These are phyloP conservation scores for Petrocephalus sullivani DNA, from an alignment of 2,797 vertebrate genomes.

Conservation along the genomic window DNA sequence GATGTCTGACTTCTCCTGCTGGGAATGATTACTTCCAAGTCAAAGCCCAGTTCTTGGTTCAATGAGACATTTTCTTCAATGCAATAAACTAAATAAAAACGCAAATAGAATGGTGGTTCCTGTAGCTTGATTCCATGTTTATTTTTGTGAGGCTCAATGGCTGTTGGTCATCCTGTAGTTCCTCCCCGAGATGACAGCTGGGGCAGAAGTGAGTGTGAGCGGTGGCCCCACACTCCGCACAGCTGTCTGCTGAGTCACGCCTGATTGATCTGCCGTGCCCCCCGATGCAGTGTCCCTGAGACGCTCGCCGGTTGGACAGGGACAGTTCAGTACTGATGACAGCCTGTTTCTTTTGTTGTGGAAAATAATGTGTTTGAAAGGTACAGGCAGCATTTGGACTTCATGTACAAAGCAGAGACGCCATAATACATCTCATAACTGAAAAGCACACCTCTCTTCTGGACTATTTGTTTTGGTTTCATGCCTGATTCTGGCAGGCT, in stretches of 20 bases:
- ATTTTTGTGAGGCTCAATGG: neutral
- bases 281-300: neutral
- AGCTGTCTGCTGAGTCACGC: constrained; percentile 7
- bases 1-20: neutral
- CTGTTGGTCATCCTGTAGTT: neutral
- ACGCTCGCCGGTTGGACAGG: neutral
- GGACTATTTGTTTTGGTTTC: neutral
- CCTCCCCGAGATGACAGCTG: neutral
- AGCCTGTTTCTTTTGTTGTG: neutral
- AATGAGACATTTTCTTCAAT: neutral
- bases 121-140: neutral
- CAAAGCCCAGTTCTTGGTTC: neutral
- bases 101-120: neutral
- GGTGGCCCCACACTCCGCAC: neutral
- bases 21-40: neutral
- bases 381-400: neutral
- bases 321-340: neutral
- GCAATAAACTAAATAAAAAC: neutral
- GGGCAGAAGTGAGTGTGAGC: neutral
- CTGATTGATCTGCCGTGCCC: neutral
- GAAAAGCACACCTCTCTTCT: neutral
- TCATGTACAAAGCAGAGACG: neutral
- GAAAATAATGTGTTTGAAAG: neutral
- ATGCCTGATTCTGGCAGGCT: neutral
- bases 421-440: neutral